Percentiles rank a stretch among this genome's conserved stretches.
These are phyloP conservation scores for Eulimnadia texana DNA, from an alignment of 1,140 invertebrate genomes.

Conservation along the genomic window DNA sequence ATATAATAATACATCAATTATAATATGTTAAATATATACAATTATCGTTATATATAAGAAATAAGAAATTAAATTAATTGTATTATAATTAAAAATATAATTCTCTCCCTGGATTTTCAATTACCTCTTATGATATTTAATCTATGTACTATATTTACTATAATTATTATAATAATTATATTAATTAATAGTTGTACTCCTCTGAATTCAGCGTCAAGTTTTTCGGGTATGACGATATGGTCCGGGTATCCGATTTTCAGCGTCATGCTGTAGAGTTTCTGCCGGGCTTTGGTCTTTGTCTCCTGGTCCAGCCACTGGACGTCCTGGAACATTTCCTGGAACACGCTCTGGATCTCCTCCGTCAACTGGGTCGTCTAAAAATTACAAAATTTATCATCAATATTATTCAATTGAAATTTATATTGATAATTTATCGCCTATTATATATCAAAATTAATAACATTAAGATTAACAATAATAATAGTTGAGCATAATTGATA, in stretches of 20 bases:
- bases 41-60: no score
- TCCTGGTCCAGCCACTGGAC: conserved; percentile 68
- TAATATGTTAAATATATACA: no score
- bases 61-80: not conserved
- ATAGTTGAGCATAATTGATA: no score
- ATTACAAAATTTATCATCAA: no score
- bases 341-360: conserved; percentile 60
- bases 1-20: no score
- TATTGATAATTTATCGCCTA: no score
- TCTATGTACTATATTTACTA: no score
- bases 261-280: conserved; percentile 68
- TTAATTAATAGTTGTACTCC: no score
- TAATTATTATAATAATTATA: no score
- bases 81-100: not conserved
- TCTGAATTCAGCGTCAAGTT: conserved; percentile 57
- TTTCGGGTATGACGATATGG: conserved; percentile 54
- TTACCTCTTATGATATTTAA: no score
- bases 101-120: conserved; percentile 21
- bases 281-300: conserved; percentile 57
- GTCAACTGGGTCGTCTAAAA: conserved; percentile 70
- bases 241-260: conserved; percentile 80
- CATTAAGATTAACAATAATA: not conserved
- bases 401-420: no score
- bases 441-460: no score
- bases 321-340: conserved; percentile 48